A percentile compares a stretch with the other conserved stretches of the same genome.
phyloP scores from a whole-genome alignment of 2,888 invertebrate species.

The Cheilosia pagana region DNA sequence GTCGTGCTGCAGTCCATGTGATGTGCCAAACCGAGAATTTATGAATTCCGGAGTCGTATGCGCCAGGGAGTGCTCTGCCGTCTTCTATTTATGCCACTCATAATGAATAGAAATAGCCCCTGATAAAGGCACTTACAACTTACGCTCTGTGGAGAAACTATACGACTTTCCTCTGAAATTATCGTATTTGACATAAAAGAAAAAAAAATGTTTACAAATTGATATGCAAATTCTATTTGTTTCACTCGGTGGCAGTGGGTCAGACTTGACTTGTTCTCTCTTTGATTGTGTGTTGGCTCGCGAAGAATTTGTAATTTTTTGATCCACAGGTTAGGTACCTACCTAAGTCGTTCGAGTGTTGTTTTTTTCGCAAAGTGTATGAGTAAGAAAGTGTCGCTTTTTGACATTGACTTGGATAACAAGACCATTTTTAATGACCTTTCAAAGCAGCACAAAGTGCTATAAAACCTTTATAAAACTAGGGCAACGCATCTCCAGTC shows the following conservation, averaged over 20 bases:
- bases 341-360: background rate
- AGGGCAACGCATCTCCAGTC: too few species aligned
- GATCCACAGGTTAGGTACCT: background rate
- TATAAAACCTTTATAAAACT: too few species aligned
- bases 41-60: constrained; percentile 38
- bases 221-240: constrained; percentile 55
- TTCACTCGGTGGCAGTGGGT: constrained; percentile 34
- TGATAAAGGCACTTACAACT: constrained; percentile 4
- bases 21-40: constrained; percentile 45
- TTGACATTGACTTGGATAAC: too few species aligned
- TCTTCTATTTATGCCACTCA: constrained; percentile 33
- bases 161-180: constrained; percentile 18
- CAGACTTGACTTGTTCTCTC: constrained; percentile 40
- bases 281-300: background rate
- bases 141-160: constrained; percentile 42
- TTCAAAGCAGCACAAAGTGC: too few species aligned
- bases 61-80: constrained; percentile 11
- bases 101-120: constrained; percentile 21
- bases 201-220: constrained; percentile 42
- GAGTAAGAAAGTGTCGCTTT: too few species aligned
- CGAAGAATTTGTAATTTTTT: too few species aligned
- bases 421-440: too few species aligned
- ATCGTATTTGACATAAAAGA: constrained; percentile 4
- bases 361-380: too few species aligned
- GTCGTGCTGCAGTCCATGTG: constrained; percentile 29